A percentile compares a stretch with the other conserved stretches of the same genome.
Evolutionary conservation across 2,888 invertebrate genomes (phyloP).

Genomic region (Hyposoter dolosus): DNA sequence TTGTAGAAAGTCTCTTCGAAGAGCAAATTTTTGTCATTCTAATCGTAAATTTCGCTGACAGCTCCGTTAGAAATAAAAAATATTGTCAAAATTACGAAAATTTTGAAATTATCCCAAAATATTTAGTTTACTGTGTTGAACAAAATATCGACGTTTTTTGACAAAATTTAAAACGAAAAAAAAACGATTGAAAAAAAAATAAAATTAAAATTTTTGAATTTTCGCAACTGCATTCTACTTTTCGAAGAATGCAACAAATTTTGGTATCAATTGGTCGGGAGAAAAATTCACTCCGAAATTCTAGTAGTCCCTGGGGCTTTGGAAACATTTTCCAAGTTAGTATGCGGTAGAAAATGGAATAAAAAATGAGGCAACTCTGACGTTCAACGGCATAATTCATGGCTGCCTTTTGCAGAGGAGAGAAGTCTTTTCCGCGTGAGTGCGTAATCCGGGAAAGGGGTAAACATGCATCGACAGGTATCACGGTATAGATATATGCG

Average conservation of each 20-base stretch:
- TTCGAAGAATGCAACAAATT: background rate
- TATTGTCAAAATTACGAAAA: too few species aligned
- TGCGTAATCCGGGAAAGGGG: slow-evolving; percentile 35
- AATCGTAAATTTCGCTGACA: too few species aligned
- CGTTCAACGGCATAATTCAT: background rate
- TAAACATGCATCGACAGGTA: slow-evolving; percentile 54
- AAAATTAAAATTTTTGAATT: background rate
- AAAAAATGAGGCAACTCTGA: background rate
- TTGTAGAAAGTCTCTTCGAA: too few species aligned
- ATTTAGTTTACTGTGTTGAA: too few species aligned
- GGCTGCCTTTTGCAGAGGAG: slow-evolving; percentile 2
- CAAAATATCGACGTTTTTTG: too few species aligned
- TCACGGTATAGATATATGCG: slow-evolving; percentile 25
- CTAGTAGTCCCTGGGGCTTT: background rate
- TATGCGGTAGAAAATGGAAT: background rate
- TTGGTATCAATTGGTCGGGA: too few species aligned
- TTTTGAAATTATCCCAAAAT: too few species aligned
- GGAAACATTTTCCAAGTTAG: background rate
- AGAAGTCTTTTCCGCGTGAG: slow-evolving; percentile 2
- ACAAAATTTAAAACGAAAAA: too few species aligned
- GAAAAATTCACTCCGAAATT: background rate
- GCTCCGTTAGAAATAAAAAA: too few species aligned
- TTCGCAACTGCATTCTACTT: background rate
- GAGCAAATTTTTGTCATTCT: too few species aligned
- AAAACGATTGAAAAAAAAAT: too few species aligned